Conservation (phyloP, 2,113 vertebrate genomes). For the Callospermophilus lateralis region DNA sequence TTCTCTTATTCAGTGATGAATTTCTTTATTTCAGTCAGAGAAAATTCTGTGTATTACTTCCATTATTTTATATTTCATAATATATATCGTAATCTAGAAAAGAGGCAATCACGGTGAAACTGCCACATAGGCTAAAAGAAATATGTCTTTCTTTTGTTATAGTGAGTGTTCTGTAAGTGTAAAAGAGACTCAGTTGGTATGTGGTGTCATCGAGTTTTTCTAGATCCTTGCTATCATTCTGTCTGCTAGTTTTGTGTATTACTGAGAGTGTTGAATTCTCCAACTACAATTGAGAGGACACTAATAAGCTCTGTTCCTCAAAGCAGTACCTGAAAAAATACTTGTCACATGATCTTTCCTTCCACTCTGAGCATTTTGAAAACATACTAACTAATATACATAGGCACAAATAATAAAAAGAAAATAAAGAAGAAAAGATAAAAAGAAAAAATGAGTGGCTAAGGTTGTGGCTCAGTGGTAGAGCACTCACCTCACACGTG, state of each 20-base stretch:
- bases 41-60: background rate
- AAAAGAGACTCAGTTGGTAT: too few relatives aligned
- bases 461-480: too few relatives aligned
- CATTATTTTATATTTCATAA: background rate
- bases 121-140: too few relatives aligned
- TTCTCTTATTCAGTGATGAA: background rate
- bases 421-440: too few relatives aligned
- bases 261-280: background rate
- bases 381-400: background rate
- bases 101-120: background rate
- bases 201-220: background rate
- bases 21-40: background rate
- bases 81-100: background rate
- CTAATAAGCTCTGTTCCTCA: background rate
- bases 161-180: background rate
- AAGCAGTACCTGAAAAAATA: background rate
- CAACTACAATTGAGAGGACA: background rate
- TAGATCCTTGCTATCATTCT: background rate
- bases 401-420: too few relatives aligned
- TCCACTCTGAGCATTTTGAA: background rate
- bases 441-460: too few relatives aligned
- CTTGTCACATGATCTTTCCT: background rate
- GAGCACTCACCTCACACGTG: too few relatives aligned
- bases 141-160: too few relatives aligned
- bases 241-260: background rate